phyloP scores from a whole-genome alignment of 2,888 invertebrate species.

The Ephialtes manifestator region DNA sequence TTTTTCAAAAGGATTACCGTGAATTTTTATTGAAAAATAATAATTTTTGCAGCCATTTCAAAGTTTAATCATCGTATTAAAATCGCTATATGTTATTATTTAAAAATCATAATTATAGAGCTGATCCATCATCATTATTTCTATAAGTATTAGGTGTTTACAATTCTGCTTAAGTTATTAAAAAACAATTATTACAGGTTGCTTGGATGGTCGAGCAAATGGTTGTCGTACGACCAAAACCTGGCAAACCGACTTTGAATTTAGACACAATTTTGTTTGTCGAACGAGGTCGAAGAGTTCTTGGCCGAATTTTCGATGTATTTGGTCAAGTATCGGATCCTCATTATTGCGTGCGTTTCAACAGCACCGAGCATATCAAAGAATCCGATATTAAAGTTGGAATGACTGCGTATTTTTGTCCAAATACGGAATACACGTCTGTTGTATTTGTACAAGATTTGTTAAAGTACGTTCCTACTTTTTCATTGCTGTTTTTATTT shows the following conservation, averaged over 20 bases:
- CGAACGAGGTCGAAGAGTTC: slow-evolving; percentile 91
- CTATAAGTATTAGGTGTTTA: no score
- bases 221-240: slow-evolving; percentile 92
- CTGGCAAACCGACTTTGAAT: slow-evolving; percentile 92
- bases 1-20: no score
- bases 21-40: no score
- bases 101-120: no score
- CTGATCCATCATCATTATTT: no score
- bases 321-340: slow-evolving; percentile 95
- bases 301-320: slow-evolving; percentile 96
- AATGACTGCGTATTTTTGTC: slow-evolving; percentile 93
- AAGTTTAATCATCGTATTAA: no score
- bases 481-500: slow-evolving; percentile 9
- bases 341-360: slow-evolving; percentile 96
- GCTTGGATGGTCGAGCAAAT: slow-evolving; percentile 83
- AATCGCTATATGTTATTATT: no score
- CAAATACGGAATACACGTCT: slow-evolving; percentile 91
- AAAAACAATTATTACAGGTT: slow-evolving; percentile 84
- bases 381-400: slow-evolving; percentile 90
- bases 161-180: background rate
- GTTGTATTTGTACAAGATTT: slow-evolving; percentile 92
- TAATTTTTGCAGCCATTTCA: no score
- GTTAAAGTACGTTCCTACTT: slow-evolving; percentile 88
- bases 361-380: slow-evolving; percentile 91
- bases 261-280: slow-evolving; percentile 95